Evolutionary conservation across 2,888 invertebrate species (phyloP), one percentile per base, ranked within the genome.

Genomic region (Platerodrilus igneus): DNA sequence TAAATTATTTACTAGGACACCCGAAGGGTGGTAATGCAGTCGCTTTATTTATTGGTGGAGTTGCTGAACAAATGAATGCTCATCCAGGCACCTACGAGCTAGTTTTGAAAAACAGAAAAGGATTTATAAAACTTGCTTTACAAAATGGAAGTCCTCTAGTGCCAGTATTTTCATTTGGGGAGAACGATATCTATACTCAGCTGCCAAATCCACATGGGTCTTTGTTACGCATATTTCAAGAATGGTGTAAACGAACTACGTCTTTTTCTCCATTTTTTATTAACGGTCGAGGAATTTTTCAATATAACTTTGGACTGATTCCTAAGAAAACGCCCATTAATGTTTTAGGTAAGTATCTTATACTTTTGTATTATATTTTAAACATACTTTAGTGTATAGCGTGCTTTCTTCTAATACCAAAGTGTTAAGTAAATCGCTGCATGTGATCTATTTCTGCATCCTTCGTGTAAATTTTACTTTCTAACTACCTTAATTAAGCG

Each of bases 81-180:
- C 79, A 79, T 58, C 91, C 93, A 0, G 82, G 83, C 3, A 73
- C 76, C 33, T 86, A 88, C 50, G 76, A 76, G 50, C 69, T 90
- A 4, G 75, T 86, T 8, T 60, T 91, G 8, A 85, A 77, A 51
- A 77, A 78, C 34, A 74, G 91, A 47, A 90, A 85, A 58, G 91
- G 67, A 4, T 67, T 67, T 37, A 52, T 66, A 2, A 57, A 52
- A 30, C 20, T 66, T 25, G 67, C 64, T 1, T 32, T 66, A 23
- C 53, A 46, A 37, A 58, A 46, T 64, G 91, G 93, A 5, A 75
- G 86, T 0, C 76, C 86, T 0, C 66, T 94, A 37, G 92, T 94
- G 0, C 94, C 94, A 1, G 85, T 88, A 0, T 82, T 90, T 60
- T 85, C 87, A 0, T 95, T 94, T 65, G 93, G 93, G 0, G 94